Evolutionary conservation across 2,888 invertebrate species (phyloP).

Genomic region (Meliscaeva auricollis): DNA sequence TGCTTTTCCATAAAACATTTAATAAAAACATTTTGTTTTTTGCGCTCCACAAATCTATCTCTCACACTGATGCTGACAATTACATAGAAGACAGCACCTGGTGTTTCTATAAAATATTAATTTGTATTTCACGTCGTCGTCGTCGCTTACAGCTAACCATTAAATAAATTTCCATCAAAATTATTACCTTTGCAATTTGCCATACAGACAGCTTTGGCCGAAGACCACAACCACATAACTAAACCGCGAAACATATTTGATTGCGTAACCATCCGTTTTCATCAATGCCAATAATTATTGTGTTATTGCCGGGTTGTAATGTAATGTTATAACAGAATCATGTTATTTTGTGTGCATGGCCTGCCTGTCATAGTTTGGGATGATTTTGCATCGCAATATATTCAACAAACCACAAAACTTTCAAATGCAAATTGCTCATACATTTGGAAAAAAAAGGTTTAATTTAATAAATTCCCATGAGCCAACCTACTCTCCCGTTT

Average conservation of each 20-base stretch:
- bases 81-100: neutral
- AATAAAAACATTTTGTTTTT: neutral
- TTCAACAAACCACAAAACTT: slow-evolving; percentile 58
- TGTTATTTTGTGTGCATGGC: slow-evolving; percentile 41
- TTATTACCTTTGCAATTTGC: slow-evolving; percentile 32
- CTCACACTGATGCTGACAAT: neutral
- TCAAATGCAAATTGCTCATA: slow-evolving; percentile 53
- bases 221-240: slow-evolving; percentile 50
- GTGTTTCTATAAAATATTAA: slow-evolving; percentile 11
- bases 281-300: slow-evolving; percentile 53
- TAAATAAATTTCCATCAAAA: slow-evolving; percentile 50
- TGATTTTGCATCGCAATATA: slow-evolving; percentile 54
- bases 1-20: neutral
- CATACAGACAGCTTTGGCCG: slow-evolving; percentile 38
- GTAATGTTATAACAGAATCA: slow-evolving; percentile 19
- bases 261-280: slow-evolving; percentile 61
- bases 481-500: no score
- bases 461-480: slow-evolving; percentile 41
- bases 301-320: slow-evolving; percentile 23
- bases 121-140: neutral
- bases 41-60: neutral
- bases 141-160: neutral
- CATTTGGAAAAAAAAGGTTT: slow-evolving; percentile 53
- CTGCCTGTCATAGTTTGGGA: slow-evolving; percentile 23
- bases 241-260: slow-evolving; percentile 56